phyloP scores from a whole-genome alignment of 2,888 invertebrate genomes.

The Drosophila suboccidentalis region DNA sequence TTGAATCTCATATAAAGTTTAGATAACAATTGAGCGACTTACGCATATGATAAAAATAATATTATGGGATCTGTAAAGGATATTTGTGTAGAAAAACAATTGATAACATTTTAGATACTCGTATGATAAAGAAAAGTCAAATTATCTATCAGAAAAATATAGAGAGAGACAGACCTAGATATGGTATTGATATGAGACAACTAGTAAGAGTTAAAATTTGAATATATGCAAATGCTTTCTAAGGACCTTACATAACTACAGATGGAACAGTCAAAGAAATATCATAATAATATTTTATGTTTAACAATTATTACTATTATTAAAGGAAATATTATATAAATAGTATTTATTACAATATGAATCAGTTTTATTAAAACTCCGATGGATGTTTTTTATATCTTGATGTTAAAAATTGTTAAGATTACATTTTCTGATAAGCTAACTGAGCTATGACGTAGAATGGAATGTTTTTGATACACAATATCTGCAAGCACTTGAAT shows the following conservation, averaged over 20 bases:
- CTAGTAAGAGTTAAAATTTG: too few species aligned
- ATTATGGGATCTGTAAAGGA: background rate
- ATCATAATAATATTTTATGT: background rate
- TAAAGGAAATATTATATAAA: background rate
- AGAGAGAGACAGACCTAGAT: background rate
- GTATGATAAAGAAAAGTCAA: background rate
- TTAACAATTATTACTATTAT: background rate
- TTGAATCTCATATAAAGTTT: slow-evolving; percentile 2
- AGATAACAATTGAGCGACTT: slow-evolving; percentile 6
- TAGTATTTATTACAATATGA: background rate
- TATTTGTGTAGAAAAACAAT: background rate
- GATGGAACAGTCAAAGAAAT: background rate
- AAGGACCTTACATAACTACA: too few species aligned
- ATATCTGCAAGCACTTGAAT: slow-evolving; percentile 2
- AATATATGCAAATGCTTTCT: too few species aligned
- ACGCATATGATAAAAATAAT: background rate
- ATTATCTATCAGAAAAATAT: background rate
- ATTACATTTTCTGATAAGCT: slow-evolving; percentile 8
- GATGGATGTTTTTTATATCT: background rate
- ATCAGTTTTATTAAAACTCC: background rate
- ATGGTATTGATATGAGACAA: too few species aligned
- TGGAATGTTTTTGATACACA: slow-evolving; percentile 15
- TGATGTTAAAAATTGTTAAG: slow-evolving; percentile 2
- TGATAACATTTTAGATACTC: background rate
- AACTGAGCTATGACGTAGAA: slow-evolving; percentile 3